Base-by-base conservation (phyloP, 2,113 vertebrate species). In the Dromiciops gliroides region DNA sequence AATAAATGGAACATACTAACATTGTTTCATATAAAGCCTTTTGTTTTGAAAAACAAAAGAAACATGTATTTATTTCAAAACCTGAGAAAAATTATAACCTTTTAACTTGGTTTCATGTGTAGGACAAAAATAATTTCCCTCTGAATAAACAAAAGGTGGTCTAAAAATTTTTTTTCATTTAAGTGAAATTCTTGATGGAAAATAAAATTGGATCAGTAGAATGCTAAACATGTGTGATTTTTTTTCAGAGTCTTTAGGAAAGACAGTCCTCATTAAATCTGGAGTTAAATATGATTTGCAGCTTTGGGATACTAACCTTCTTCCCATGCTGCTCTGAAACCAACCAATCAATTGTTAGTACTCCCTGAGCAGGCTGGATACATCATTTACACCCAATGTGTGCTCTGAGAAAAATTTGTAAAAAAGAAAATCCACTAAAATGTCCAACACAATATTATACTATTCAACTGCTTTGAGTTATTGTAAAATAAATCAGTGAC, bases 401-500 rank as follows among this genome's bases (percentile, higher is more conserved):
- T 60, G 91, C 96, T 97, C 94, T 28, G 90, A 98, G 97, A 93
- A 98, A 98, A 98, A 97, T 1, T 49, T 56, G 94, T 97, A 96
- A 96, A 97, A 53, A 98, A 96, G 94, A 96, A 98, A 98, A 97
- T 56, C 93, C 97, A 96, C 91, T 24, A 96, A 96, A 98, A 97
- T 11, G 94, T 95, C 97, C 91, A 96, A 96, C 90, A 95, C 56
- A 96, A 95, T 53, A 97, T 92, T 96, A 97, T 96, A 98, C 96
- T 94, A 97, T 67, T 95, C 98, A 98, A 96, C 90, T 97, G 95
- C 95, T 97, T 2, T 96, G 98, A 98, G 97, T 98, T 98, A 98
- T 89, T 98, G 97, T 94, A 98, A 98, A 98, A 98, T 98, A 98
- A 98, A 98, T 98, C 98, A 98, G 94, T 95, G 96, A 95, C 96